Percentiles rank a stretch among this genome's conserved stretches.
Evolutionary conservation across 2,113 vertebrate genomes (phyloP).

Genomic region (Anarrhichthys ocellatus): DNA sequence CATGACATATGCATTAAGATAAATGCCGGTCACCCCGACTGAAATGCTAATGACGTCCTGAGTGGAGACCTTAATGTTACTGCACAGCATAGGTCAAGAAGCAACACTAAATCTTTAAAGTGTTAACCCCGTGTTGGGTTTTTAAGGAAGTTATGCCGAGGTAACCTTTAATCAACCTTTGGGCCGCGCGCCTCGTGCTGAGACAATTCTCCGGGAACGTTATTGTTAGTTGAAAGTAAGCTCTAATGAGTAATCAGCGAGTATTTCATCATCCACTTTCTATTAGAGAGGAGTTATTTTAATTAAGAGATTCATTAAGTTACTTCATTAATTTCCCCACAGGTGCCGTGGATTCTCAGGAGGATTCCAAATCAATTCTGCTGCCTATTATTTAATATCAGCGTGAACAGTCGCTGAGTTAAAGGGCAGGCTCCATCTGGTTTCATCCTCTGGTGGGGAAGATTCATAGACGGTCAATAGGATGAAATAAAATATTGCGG

Average conservation of each 20-base stretch:
- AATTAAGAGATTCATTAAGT: constrained; percentile 80
- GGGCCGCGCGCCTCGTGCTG: neutral
- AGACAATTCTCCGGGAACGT: neutral
- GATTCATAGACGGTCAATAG: constrained; percentile 1
- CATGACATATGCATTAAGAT: too few species aligned
- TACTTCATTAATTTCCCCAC: constrained; percentile 75
- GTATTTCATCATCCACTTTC: constrained; percentile 65
- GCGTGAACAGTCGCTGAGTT: constrained; percentile 22
- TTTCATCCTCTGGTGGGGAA: constrained; percentile 1
- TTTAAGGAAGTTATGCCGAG: neutral
- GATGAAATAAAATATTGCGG: constrained; percentile 5
- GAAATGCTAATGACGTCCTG: constrained; percentile 16
- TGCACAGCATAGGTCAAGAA: neutral
- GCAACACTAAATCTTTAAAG: neutral
- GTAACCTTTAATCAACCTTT: constrained; percentile 41
- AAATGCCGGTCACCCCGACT: neutral
- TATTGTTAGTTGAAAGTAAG: constrained; percentile 46
- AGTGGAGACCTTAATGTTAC: neutral
- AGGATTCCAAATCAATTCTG: constrained; percentile 68
- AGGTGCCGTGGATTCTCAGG: constrained; percentile 65
- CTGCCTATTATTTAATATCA: constrained; percentile 70
- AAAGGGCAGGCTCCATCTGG: constrained; percentile 27
- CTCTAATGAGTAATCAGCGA: constrained; percentile 62
- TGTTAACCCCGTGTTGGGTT: constrained; percentile 1
- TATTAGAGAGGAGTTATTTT: constrained; percentile 70